Conservation (phyloP, 2,888 invertebrate genomes). For the Stegana nigrithorax region DNA sequence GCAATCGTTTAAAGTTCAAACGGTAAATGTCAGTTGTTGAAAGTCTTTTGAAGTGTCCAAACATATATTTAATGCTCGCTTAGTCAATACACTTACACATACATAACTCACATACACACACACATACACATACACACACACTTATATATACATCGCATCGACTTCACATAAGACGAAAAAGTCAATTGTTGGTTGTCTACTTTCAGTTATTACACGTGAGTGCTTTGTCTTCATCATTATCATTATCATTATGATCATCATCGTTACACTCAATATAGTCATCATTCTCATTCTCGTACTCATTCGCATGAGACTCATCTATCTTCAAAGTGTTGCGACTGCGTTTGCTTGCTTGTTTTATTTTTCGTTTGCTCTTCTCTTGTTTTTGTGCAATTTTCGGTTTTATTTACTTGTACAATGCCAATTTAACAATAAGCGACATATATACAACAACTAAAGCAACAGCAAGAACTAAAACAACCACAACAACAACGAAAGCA, state of each 20-base stretch:
- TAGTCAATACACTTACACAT: no score
- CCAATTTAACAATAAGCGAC: slow-evolving; percentile 12
- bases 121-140: slow-evolving; percentile 20
- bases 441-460: slow-evolving; percentile 1
- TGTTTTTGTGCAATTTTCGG: slow-evolving; percentile 15
- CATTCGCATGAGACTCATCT: not conserved
- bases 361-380: not conserved
- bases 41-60: slow-evolving; percentile 6
- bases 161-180: slow-evolving; percentile 32
- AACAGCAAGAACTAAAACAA: not conserved
- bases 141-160: not conserved
- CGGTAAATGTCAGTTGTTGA: slow-evolving; percentile 14
- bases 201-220: no score
- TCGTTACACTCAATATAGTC: no score
- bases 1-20: slow-evolving; percentile 6
- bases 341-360: not conserved
- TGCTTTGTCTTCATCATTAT: no score
- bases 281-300: no score
- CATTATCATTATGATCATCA: no score
- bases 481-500: not conserved
- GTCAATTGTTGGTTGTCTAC: slow-evolving; percentile 34
- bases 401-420: slow-evolving; percentile 28
- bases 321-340: slow-evolving; percentile 7
- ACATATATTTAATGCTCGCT: no score
- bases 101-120: slow-evolving; percentile 17